Evolutionary conservation across 2,797 vertebrate species (phyloP).

Genomic region (Leuciscus waleckii): DNA sequence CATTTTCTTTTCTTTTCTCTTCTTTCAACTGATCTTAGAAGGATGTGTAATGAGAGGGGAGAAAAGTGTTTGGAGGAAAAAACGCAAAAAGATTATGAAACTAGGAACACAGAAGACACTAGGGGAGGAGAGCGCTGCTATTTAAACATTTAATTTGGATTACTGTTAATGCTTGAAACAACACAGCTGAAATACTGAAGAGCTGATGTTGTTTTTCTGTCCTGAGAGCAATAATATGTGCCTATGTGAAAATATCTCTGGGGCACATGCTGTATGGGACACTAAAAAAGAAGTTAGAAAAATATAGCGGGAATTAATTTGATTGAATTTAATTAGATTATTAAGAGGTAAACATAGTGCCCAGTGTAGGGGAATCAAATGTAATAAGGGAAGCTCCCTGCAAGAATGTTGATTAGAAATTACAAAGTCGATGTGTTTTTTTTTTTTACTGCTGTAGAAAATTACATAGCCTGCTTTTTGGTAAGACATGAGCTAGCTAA

Average conservation of each 20-base stretch:
- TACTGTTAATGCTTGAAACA: constrained; percentile 31
- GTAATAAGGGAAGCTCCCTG: not conserved
- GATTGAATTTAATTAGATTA: constrained; percentile 20
- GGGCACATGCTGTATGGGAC: constrained; percentile 8
- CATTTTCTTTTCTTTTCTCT: not conserved
- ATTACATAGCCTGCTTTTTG: constrained; percentile 19
- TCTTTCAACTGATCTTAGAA: constrained; percentile 7
- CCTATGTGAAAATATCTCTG: not conserved
- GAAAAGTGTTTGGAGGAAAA: constrained; percentile 17
- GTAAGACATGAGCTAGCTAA: not conserved
- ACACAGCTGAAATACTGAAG: constrained; percentile 19
- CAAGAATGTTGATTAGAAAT: constrained; percentile 46
- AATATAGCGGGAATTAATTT: not conserved
- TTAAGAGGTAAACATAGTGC: constrained; percentile 4
- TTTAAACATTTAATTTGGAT: constrained; percentile 46
- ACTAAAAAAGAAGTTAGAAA: not conserved
- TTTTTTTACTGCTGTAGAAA: constrained; percentile 33
- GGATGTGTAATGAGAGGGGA: not conserved
- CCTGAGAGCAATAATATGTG: constrained; percentile 24
- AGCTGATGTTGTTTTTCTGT: constrained; percentile 23
- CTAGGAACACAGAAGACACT: constrained; percentile 20
- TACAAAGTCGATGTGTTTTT: constrained; percentile 32
- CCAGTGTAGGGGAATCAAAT: constrained; percentile 13
- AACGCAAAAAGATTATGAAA: constrained; percentile 15
- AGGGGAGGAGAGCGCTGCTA: constrained; percentile 22